phyloP scores from a whole-genome alignment of 2,113 vertebrate genomes.

The Nansenia antarctica region DNA sequence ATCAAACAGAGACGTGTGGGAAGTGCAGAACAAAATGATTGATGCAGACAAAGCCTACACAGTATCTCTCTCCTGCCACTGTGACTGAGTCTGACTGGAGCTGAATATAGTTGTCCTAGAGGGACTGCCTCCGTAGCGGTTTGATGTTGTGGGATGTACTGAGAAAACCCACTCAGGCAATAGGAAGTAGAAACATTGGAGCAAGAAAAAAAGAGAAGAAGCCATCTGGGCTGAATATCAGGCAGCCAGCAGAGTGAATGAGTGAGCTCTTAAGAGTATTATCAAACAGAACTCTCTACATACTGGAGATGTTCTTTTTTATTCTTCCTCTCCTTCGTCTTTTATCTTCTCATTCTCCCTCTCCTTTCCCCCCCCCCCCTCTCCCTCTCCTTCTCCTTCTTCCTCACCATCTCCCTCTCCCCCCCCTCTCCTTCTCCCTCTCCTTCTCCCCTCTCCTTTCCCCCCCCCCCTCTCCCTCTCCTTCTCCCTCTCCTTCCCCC shows the following conservation, averaged over 20 bases:
- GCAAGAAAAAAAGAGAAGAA: too few species aligned
- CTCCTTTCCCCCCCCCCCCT: not conserved
- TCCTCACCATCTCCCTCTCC: not conserved
- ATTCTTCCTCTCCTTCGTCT: too few species aligned
- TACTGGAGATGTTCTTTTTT: too few species aligned
- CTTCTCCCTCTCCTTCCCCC: not conserved
- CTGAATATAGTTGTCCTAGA: constrained; percentile 34
- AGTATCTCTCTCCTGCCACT: constrained; percentile 15
- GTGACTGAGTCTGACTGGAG: constrained; percentile 42
- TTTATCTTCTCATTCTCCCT: too few species aligned
- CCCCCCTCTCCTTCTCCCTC: not conserved
- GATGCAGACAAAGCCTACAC: constrained; percentile 54
- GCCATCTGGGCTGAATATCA: constrained; percentile 16
- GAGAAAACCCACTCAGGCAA: constrained; percentile 22
- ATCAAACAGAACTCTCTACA: not conserved
- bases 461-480: not conserved
- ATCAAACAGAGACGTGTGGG: too few species aligned
- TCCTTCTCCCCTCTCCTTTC: not conserved
- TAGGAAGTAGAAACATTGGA: constrained; percentile 31
- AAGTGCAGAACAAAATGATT: constrained; percentile 50
- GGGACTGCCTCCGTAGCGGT: not conserved
- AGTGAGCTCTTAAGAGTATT: constrained; percentile 9
- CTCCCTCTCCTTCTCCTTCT: not conserved
- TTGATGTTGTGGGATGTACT: not conserved
- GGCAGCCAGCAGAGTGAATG: not conserved